phyloP scores from a whole-genome alignment of 2,113 vertebrate species.

The Salvelinus namaycush region DNA sequence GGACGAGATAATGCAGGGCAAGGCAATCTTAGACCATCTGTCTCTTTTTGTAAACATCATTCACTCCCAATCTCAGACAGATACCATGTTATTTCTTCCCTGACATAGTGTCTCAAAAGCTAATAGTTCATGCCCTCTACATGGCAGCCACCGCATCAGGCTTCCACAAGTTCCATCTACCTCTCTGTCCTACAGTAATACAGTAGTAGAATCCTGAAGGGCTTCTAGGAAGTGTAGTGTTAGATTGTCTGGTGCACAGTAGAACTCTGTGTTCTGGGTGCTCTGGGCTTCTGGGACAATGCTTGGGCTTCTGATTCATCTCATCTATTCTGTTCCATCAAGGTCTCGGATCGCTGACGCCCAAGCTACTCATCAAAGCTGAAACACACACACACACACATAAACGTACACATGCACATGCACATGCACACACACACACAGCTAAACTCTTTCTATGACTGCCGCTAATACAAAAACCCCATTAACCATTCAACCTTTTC shows the following conservation, averaged over 20 bases:
- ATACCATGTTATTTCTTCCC: neutral
- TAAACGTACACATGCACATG: neutral
- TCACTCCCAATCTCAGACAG: too few relatives aligned
- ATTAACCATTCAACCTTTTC: too few relatives aligned
- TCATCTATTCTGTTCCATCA: slow-evolving; percentile 70
- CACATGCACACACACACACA: neutral
- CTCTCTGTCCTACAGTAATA: too few relatives aligned
- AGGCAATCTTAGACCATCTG: neutral
- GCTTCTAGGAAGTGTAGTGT: too few relatives aligned
- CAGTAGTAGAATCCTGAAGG: too few relatives aligned
- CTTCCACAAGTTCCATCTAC: too few relatives aligned
- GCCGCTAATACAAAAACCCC: too few relatives aligned
- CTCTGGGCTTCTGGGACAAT: neutral
- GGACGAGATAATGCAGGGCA: neutral
- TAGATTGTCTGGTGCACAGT: neutral
- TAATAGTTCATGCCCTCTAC: too few relatives aligned
- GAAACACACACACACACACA: slow-evolving; percentile 21
- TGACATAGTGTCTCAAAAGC: neutral
- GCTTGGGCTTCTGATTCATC: neutral
- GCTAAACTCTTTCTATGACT: neutral
- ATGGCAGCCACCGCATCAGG: too few relatives aligned
- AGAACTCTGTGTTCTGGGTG: neutral
- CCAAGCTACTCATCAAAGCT: slow-evolving; percentile 56
- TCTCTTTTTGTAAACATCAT: too few relatives aligned
- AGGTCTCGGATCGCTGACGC: slow-evolving; percentile 62